Conservation (phyloP, 2,113 vertebrate species). For the Salvelinus alpinus region DNA sequence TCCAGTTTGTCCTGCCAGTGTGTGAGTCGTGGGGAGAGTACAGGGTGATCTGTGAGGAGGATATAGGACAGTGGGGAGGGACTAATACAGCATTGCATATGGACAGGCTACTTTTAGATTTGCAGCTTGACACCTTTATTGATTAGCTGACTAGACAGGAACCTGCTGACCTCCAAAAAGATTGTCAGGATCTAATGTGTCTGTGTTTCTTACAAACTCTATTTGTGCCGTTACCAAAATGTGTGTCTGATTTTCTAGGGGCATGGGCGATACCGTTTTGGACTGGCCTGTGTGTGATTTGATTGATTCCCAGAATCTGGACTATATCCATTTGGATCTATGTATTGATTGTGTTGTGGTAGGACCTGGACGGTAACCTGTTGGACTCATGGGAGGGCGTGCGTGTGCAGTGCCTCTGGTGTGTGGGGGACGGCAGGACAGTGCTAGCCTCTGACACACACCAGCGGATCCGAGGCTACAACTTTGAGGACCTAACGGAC, state of each 20-base stretch:
- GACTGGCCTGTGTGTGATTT: background rate
- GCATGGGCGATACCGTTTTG: background rate
- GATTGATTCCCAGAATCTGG: background rate
- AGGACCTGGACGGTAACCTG: conserved; percentile 99
- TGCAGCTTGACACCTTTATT: conserved; percentile 15
- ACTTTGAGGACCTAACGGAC: conserved; percentile 99
- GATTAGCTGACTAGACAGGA: conserved; percentile 24
- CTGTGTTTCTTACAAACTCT: background rate
- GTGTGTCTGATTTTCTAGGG: background rate
- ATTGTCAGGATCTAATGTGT: background rate
- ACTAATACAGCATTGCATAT: background rate
- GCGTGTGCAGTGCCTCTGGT: conserved; percentile 98
- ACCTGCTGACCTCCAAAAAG: conserved; percentile 1
- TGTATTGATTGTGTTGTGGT: conserved; percentile 4
- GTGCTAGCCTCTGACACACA: conserved; percentile 97
- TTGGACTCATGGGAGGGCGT: conserved; percentile 99
- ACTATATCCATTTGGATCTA: background rate
- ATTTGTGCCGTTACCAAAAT: no score
- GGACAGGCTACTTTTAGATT: conserved; percentile 2
- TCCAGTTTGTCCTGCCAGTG: background rate
- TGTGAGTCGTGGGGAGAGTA: background rate
- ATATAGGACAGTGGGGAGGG: background rate
- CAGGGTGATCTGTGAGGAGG: no score
- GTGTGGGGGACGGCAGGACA: conserved; percentile 93
- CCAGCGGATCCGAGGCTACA: conserved; percentile 97